A percentile compares a stretch with the other conserved stretches of the same genome.
Evolutionary conservation across 1,140 invertebrate species (phyloP).

Genomic region (Conus betulinus): DNA sequence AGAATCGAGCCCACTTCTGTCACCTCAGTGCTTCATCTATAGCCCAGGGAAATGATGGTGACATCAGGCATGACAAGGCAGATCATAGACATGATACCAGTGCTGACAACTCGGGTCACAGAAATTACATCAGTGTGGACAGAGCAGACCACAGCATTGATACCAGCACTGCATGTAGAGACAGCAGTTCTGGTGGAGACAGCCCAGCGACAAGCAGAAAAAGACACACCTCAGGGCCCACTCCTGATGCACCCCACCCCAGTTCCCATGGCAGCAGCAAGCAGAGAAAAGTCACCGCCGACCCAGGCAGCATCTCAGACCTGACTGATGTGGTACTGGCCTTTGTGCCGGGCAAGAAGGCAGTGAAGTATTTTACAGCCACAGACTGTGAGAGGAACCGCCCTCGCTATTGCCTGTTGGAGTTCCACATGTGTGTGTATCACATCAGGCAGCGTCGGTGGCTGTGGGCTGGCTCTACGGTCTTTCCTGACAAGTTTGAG

Average conservation of each 20-base stretch:
- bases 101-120: no score
- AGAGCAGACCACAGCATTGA: no score
- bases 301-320: neutral
- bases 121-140: no score
- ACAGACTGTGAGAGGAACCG: conserved; percentile 3
- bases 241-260: neutral
- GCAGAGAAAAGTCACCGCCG: neutral
- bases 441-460: conserved; percentile 13
- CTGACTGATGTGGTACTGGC: neutral
- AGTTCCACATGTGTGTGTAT: conserved; percentile 21
- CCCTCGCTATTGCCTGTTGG: neutral
- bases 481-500: conserved; percentile 29
- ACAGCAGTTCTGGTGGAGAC: no score
- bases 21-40: no score
- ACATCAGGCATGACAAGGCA: no score
- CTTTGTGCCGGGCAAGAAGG: conserved; percentile 12
- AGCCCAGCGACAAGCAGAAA: no score
- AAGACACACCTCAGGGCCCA: no score
- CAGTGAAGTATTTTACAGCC: conserved; percentile 25
- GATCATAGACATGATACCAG: no score
- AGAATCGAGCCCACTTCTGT: no score
- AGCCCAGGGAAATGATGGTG: no score
- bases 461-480: neutral
- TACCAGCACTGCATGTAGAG: no score
- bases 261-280: neutral